Evolutionary conservation across 1,140 invertebrate genomes (phyloP).

Genomic region (Sinonovacula constricta): DNA sequence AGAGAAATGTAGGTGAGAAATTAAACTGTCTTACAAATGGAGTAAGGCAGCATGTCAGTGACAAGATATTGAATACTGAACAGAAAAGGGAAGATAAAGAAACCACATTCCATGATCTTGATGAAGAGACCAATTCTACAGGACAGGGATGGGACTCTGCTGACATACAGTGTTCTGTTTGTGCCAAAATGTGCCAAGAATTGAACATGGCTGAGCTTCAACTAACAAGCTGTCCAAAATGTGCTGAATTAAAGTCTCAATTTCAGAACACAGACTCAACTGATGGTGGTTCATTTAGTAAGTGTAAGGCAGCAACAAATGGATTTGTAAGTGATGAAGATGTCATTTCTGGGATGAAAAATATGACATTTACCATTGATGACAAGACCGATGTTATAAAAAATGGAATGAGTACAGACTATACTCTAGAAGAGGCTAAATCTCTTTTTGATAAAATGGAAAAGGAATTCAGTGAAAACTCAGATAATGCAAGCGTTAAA

Average conservation of each 20-base stretch:
- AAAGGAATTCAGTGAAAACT: too few relatives aligned
- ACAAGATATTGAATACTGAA: too few relatives aligned
- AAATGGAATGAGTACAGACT: constrained; percentile 4
- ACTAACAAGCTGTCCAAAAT: not conserved
- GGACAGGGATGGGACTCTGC: not conserved
- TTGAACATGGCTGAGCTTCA: not conserved
- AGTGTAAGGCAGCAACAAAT: not conserved
- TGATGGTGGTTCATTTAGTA: not conserved
- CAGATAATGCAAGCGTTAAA: too few relatives aligned
- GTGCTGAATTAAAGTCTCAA: not conserved
- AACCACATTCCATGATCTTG: constrained; percentile 17
- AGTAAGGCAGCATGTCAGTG: too few relatives aligned
- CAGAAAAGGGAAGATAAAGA: not conserved
- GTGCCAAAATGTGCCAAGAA: not conserved
- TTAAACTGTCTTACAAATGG: too few relatives aligned
- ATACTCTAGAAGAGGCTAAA: too few relatives aligned
- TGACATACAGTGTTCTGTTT: not conserved
- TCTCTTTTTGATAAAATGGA: too few relatives aligned
- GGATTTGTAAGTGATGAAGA: not conserved
- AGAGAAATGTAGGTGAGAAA: too few relatives aligned
- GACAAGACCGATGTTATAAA: too few relatives aligned
- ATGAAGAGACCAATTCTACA: constrained; percentile 1
- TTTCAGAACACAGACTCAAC: not conserved
- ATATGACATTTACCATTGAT: not conserved
- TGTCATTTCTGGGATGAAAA: not conserved